Conservation (phyloP, 2,888 invertebrate species). For the Autographa gamma region DNA sequence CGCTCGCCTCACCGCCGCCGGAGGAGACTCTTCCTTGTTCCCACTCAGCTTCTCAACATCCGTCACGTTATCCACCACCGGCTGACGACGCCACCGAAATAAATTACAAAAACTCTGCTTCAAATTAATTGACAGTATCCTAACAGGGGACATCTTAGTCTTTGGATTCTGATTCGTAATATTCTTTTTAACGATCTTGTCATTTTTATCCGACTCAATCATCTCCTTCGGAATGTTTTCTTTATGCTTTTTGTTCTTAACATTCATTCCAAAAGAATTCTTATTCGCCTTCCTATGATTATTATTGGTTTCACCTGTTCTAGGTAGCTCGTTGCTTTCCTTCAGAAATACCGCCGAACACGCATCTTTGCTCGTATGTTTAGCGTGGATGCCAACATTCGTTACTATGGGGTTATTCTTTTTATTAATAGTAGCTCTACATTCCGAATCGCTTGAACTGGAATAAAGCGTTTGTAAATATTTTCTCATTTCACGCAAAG, state of each 20-base stretch:
- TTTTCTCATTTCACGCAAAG: constrained; percentile 94
- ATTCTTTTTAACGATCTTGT: constrained; percentile 73
- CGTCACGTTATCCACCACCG: constrained; percentile 66
- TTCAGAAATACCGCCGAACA: constrained; percentile 74
- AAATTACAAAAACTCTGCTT: constrained; percentile 96
- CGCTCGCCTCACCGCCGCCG: constrained; percentile 80
- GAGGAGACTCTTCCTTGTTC: constrained; percentile 73
- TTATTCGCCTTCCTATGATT: constrained; percentile 85
- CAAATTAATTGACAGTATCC: constrained; percentile 92
- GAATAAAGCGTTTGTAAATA: constrained; percentile 95
- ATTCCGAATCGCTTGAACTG: constrained; percentile 91
- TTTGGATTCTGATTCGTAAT: constrained; percentile 71
- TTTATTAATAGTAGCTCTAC: constrained; percentile 83
- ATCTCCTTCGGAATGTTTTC: constrained; percentile 75
- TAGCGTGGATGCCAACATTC: constrained; percentile 78
- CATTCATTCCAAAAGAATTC: constrained; percentile 89
- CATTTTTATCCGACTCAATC: constrained; percentile 82
- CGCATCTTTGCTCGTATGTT: constrained; percentile 75
- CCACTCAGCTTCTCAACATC: constrained; percentile 72
- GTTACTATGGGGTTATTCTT: constrained; percentile 83
- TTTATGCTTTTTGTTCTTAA: constrained; percentile 90
- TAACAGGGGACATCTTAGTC: constrained; percentile 90
- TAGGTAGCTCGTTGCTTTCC: constrained; percentile 75
- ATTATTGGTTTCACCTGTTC: constrained; percentile 81
- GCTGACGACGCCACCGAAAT: constrained; percentile 90